A percentile compares a stretch with the other conserved stretches of the same genome.
Evolutionary conservation across 1,140 invertebrate genomes (phyloP).

Genomic region (Cheumatopsyche charites): DNA sequence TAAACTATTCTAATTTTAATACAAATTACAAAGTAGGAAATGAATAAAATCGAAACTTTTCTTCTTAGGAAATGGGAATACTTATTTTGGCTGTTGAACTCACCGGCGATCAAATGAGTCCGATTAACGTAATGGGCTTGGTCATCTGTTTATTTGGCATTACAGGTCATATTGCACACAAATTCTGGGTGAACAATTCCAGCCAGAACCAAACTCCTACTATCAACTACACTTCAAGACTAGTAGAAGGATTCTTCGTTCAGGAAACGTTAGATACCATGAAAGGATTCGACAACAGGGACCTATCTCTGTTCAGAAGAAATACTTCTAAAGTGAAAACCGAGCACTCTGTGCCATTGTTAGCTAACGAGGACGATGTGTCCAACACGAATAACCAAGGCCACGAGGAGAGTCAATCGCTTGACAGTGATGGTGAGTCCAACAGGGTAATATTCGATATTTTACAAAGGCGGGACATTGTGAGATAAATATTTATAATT

Average conservation of each 20-base stretch:
- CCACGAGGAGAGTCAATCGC: conserved; percentile 46
- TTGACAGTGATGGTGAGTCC: conserved; percentile 57
- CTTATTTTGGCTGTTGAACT: conserved; percentile 83
- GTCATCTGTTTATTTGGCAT: conserved; percentile 90
- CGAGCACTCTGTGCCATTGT: conserved; percentile 53
- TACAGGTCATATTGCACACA: conserved; percentile 82
- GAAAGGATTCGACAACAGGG: conserved; percentile 50
- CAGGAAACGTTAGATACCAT: conserved; percentile 40
- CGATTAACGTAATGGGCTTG: conserved; percentile 85
- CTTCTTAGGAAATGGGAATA: conserved; percentile 86
- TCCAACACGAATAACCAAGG: conserved; percentile 43
- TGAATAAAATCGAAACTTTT: conserved; percentile 39
- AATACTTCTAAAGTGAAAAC: conserved; percentile 48
- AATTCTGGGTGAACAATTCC: conserved; percentile 56
- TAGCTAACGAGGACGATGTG: conserved; percentile 50
- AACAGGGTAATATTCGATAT: conserved; percentile 57
- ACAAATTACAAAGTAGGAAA: background rate
- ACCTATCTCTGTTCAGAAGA: conserved; percentile 50
- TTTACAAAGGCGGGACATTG: conserved; percentile 54
- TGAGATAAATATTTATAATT: conserved; percentile 37
- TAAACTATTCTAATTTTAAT: conserved; percentile 52
- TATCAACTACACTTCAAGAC: conserved; percentile 53
- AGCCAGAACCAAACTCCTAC: conserved; percentile 45
- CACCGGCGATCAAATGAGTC: conserved; percentile 83
- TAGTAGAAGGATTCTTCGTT: conserved; percentile 49